Conservation (phyloP, 30 jellyfish, hydroid and myxozoan species). For the Catostylus mosaicus region DNA sequence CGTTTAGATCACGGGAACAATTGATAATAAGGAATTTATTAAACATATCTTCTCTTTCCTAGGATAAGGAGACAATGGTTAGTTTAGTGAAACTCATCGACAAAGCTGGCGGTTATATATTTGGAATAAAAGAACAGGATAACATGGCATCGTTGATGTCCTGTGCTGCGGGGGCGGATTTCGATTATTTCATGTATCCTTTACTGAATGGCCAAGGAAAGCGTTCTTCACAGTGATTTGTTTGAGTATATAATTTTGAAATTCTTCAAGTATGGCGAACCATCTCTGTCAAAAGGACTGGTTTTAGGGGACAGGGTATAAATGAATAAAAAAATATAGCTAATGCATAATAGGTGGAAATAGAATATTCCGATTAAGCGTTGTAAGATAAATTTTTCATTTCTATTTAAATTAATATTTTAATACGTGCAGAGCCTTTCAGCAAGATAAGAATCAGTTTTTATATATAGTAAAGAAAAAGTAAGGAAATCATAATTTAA, state of each 20-base stretch:
- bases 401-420: not conserved
- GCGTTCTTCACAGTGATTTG: not conserved
- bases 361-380: not conserved
- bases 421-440: not conserved
- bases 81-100: constrained; percentile 73
- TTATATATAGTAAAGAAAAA: too few relatives aligned
- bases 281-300: not conserved
- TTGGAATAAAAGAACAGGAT: constrained; percentile 81
- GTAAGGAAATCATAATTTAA: too few relatives aligned
- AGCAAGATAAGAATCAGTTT: not conserved
- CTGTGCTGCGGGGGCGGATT: constrained; percentile 95
- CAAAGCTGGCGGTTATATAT: constrained; percentile 93
- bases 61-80: constrained; percentile 91
- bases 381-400: too few relatives aligned
- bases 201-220: constrained; percentile 7
- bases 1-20: too few relatives aligned
- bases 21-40: too few relatives aligned
- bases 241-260: not conserved
- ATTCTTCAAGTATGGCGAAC: not conserved
- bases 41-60: too few relatives aligned
- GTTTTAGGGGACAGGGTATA: not conserved
- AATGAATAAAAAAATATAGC: not conserved
- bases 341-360: not conserved
- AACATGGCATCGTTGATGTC: constrained; percentile 93
- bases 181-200: constrained; percentile 85